These are phyloP conservation scores for Rhyzopertha dominica DNA, from an alignment of 1,140 invertebrate species.

Conservation along the genomic window DNA sequence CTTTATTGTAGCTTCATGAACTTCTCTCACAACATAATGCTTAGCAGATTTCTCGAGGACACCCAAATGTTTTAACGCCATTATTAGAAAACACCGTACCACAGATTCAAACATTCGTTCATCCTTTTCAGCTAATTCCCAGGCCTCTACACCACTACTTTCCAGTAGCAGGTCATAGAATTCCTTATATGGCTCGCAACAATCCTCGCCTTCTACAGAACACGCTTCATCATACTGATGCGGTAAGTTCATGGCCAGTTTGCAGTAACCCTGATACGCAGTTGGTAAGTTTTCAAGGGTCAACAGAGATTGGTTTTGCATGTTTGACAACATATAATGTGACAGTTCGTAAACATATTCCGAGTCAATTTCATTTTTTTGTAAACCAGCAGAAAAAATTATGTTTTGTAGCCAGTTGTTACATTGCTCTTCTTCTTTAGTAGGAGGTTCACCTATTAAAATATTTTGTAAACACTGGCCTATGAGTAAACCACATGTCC, in stretches of 20 bases:
- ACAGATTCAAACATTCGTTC: slow-evolving; percentile 49
- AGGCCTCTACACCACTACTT: slow-evolving; percentile 44
- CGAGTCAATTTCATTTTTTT: slow-evolving; percentile 29
- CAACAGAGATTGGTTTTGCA: slow-evolving; percentile 8
- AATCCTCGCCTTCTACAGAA: slow-evolving; percentile 19
- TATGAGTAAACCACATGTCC: slow-evolving; percentile 56
- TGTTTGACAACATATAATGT: slow-evolving; percentile 14
- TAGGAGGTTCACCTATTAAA: slow-evolving; percentile 49
- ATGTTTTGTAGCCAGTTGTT: slow-evolving; percentile 50
- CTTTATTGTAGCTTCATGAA: slow-evolving; percentile 27
- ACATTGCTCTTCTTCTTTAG: slow-evolving; percentile 48
- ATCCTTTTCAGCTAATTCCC: slow-evolving; percentile 38
- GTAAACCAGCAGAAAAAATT: slow-evolving; percentile 55
- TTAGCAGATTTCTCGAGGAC: slow-evolving; percentile 29
- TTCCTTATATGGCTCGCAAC: slow-evolving; percentile 15
- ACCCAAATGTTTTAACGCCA: slow-evolving; percentile 53
- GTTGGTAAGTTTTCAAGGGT: slow-evolving; percentile 24
- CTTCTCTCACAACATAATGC: slow-evolving; percentile 26
- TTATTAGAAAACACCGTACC: slow-evolving; percentile 50
- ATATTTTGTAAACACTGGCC: slow-evolving; percentile 57
- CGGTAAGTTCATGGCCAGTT: slow-evolving; percentile 32
- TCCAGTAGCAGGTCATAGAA: slow-evolving; percentile 39
- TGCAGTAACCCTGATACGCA: slow-evolving; percentile 26
- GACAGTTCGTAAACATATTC: slow-evolving; percentile 19
- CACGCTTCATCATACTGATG: slow-evolving; percentile 39